Base-by-base conservation (phyloP, 1,140 invertebrate species). In the Drosophila albomicans region DNA sequence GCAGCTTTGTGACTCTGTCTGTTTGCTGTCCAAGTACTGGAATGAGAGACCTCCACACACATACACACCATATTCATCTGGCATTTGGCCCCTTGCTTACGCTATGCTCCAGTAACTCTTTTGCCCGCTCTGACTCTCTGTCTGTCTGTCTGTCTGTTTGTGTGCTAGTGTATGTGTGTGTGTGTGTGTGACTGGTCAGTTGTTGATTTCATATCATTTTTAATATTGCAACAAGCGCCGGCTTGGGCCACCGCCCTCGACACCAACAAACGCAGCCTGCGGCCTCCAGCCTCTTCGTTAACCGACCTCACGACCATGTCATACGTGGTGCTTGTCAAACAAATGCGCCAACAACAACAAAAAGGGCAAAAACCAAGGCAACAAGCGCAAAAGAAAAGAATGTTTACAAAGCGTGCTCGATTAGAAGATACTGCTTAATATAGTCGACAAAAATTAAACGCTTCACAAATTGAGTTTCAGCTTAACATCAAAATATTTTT, bases 201-300 rank as follows among this genome's bases (percentile, higher is more conserved):
- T 64, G 72, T 81, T 81, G 72, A 71, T 81, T 76, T 68, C 77
- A 73, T 81, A 80, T 81, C 59, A 80, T 81, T 81, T 81, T 81
- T 76, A 81, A 79, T 79, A 79, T 81, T 71, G 63, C 16, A 72
- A 57, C 77, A 49, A 76, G 46, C 62, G 62, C 57, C 64, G 51
- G 43, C 43, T 2, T 48, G 41, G 41, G 41, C 41, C 11, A 43
- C 41, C 41, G 41, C 41, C 41, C 41, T 43, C 64, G 41, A 43
- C 41, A 49, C 46, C 20, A 49, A 3, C 20, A 49, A 43, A 15
- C 61, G 35, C 49, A 38, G 38, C 16, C 63, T 35, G 28, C 38
- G 7, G 1, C 28, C 15, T 6, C 25, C 32, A 66, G 15, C 48
- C 52, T 7, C 49, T 61, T 10, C 61, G 30, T 46, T 65, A 51